A percentile compares a stretch with the other conserved stretches of the same genome.
phyloP scores from a whole-genome alignment of 2,888 invertebrate genomes.

The Atethmia centrago region DNA sequence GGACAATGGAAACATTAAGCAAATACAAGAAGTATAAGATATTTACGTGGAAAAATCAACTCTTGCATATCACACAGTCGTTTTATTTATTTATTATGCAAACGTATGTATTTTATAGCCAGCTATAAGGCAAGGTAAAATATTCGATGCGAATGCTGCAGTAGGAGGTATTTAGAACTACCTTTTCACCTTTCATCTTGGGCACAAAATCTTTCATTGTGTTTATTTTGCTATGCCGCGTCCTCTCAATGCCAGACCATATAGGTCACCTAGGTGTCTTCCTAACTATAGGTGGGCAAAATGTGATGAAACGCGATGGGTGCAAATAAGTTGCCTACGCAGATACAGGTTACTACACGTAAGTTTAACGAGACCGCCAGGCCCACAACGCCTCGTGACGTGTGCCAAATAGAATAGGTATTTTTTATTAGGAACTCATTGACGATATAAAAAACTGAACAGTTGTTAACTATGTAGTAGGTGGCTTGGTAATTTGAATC shows the following conservation, averaged over 20 bases:
- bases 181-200: not conserved
- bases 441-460: constrained; percentile 2
- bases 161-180: too few species aligned
- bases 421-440: constrained; percentile 17
- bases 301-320: too few species aligned
- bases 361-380: not conserved
- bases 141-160: not conserved
- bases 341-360: not conserved
- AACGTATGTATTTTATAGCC: not conserved
- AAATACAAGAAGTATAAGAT: not conserved
- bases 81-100: constrained; percentile 8
- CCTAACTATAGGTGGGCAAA: too few species aligned
- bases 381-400: not conserved
- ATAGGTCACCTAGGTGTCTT: too few species aligned
- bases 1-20: not conserved
- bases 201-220: too few species aligned
- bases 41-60: constrained; percentile 2
- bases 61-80: not conserved
- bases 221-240: not conserved
- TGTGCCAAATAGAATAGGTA: not conserved
- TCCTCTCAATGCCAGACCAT: not conserved
- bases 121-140: not conserved
- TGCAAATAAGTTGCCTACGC: not conserved
- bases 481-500: constrained; percentile 22
- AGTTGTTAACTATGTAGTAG: not conserved